phyloP scores from a whole-genome alignment of 2,113 vertebrate species.

The Gnathonemus longibarbis region DNA sequence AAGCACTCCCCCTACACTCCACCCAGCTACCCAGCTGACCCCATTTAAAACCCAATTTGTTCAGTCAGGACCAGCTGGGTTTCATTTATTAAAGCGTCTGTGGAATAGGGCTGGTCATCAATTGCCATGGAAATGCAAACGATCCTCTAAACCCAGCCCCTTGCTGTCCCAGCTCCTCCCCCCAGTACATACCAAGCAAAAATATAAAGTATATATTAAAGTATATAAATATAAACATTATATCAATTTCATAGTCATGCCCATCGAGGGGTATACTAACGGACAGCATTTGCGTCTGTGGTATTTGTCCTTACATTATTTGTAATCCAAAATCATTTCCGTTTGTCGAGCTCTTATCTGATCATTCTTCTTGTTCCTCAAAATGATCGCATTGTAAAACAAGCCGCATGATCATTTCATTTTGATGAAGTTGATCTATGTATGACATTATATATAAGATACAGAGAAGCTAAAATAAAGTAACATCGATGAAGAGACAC shows the following conservation, averaged over 20 bases:
- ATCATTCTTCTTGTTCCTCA: background rate
- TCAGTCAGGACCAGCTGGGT: conserved; percentile 1
- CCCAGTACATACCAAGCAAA: background rate
- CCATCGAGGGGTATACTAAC: background rate
- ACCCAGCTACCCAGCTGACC: background rate
- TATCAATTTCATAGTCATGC: background rate
- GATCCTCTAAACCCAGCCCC: background rate
- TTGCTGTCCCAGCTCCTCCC: background rate
- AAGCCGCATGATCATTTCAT: background rate
- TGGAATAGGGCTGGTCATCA: background rate
- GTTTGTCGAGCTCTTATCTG: background rate
- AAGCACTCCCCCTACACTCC: background rate
- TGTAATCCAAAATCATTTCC: background rate
- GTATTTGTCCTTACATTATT: background rate
- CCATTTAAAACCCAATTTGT: conserved; percentile 7
- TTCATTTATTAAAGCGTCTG: background rate
- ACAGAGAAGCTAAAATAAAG: background rate
- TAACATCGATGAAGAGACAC: background rate
- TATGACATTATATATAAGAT: background rate
- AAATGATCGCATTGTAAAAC: background rate
- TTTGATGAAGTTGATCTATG: background rate
- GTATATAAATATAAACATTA: background rate
- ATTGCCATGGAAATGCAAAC: background rate
- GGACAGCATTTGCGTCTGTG: background rate
- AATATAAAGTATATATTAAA: background rate